Conservation (phyloP, 1,140 invertebrate species). For the Mesaphorura yosii region DNA sequence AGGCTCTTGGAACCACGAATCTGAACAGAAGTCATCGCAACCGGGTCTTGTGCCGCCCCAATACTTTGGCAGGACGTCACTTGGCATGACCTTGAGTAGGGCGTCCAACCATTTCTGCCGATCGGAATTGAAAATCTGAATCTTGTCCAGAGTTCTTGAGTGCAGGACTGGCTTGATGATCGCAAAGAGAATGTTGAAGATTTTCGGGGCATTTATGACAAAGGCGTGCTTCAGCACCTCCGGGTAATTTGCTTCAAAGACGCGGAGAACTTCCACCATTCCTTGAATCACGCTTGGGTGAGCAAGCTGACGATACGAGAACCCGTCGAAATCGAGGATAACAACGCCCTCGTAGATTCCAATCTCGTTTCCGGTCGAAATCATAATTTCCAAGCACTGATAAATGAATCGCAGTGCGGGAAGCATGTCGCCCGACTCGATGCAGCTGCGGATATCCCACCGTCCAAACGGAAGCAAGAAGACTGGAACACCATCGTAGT, state of each 20-base stretch:
- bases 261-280: constrained; percentile 1
- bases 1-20: constrained; percentile 4
- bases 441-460: not conserved
- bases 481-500: not conserved
- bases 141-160: constrained; percentile 7
- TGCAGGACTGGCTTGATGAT: constrained; percentile 12
- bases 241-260: constrained; percentile 9
- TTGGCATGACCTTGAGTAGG: not conserved
- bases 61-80: constrained; percentile 10
- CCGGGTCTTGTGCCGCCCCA: constrained; percentile 10
- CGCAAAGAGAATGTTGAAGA: constrained; percentile 10
- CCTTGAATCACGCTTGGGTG: constrained; percentile 5
- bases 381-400: not conserved
- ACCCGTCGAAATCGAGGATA: constrained; percentile 7
- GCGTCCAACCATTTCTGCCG: constrained; percentile 12
- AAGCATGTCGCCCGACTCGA: constrained; percentile 2
- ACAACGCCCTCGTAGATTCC: not conserved
- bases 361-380: constrained; percentile 1
- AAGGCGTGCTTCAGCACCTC: not conserved
- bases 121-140: constrained; percentile 5
- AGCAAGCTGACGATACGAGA: constrained; percentile 1
- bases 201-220: constrained; percentile 7
- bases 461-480: not conserved
- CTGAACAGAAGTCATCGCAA: constrained; percentile 2
- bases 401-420: constrained; percentile 3